Percentiles rank a stretch among this genome's conserved stretches.
These are phyloP conservation scores for Etheostoma spectabile DNA, from an alignment of 2,113 vertebrate genomes.

Conservation along the genomic window DNA sequence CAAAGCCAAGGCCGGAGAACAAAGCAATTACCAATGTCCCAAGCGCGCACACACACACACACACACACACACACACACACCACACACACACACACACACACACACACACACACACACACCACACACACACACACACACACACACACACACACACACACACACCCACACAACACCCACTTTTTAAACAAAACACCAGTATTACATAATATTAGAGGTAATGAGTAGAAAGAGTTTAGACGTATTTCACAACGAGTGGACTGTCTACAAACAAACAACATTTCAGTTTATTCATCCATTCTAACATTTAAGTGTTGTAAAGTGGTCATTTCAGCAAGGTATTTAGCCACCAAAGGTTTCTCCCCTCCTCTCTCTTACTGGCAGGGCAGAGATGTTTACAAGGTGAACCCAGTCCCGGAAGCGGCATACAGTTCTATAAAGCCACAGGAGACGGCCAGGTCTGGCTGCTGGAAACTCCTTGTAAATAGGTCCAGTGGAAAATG, in stretches of 20 bases:
- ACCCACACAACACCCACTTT: too few relatives aligned
- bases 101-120: neutral
- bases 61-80: neutral
- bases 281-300: conserved; percentile 28
- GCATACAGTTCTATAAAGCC: conserved; percentile 55
- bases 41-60: conserved; percentile 15
- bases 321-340: conserved; percentile 17
- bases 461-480: conserved; percentile 64
- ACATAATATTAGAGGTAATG: neutral
- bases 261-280: conserved; percentile 50
- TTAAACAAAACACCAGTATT: neutral
- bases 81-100: neutral
- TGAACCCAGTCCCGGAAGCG: conserved; percentile 40
- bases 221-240: conserved; percentile 4
- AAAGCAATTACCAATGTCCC: conserved; percentile 53
- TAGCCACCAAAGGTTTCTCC: conserved; percentile 27
- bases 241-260: conserved; percentile 16
- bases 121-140: too few relatives aligned
- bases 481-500: conserved; percentile 67
- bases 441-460: conserved; percentile 48
- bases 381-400: conserved; percentile 73
- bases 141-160: neutral
- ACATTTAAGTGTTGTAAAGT: conserved; percentile 24
- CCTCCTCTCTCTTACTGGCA: conserved; percentile 32
- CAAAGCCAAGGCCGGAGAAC: conserved; percentile 61